Conservation (phyloP, 2,113 vertebrate species). For the Triplophysa tibetana region DNA sequence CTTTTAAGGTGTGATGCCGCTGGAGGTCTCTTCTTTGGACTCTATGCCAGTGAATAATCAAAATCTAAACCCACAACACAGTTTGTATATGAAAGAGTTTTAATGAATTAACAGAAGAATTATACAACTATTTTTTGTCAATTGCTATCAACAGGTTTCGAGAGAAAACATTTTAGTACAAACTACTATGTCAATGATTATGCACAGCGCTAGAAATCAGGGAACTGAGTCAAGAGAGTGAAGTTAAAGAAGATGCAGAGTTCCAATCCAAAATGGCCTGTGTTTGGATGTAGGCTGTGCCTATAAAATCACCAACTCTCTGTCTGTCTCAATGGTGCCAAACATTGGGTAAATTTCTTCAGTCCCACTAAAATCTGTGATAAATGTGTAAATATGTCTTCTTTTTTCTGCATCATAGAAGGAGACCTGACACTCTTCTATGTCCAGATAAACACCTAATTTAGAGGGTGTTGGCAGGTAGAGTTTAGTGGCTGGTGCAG, state of each 20-base stretch:
- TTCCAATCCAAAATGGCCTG: neutral
- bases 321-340: constrained; percentile 55
- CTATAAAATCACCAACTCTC: constrained; percentile 37
- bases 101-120: neutral
- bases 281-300: neutral
- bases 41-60: too few species aligned
- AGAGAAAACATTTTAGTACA: too few species aligned
- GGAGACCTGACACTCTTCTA: constrained; percentile 51
- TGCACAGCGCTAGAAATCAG: too few species aligned
- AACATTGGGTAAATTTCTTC: constrained; percentile 57
- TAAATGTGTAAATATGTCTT: constrained; percentile 55
- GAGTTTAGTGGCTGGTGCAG: constrained; percentile 49
- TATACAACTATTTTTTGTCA: neutral
- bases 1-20: too few species aligned
- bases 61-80: too few species aligned
- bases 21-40: too few species aligned
- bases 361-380: constrained; percentile 22
- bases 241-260: too few species aligned
- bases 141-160: too few species aligned
- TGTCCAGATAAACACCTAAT: constrained; percentile 56
- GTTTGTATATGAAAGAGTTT: neutral
- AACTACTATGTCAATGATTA: too few species aligned
- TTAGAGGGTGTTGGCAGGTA: constrained; percentile 28
- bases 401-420: constrained; percentile 55
- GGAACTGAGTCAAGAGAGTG: too few species aligned